Conservation (phyloP, 2,797 vertebrate species). For the Channa striata region DNA sequence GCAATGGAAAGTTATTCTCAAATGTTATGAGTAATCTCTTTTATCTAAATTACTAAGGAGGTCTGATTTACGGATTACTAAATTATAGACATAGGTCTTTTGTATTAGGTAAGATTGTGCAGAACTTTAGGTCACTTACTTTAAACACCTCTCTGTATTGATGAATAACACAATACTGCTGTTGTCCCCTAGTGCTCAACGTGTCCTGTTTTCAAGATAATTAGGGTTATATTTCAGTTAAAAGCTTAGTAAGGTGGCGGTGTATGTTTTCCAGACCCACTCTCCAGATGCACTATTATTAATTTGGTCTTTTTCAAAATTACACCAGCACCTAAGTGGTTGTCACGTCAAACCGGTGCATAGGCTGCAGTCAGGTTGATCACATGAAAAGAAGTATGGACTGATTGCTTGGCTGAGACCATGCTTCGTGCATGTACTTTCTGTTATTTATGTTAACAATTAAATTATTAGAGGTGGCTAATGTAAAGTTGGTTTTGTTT, state of each 20-base stretch:
- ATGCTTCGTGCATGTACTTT: constrained; percentile 2
- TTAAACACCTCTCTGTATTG: constrained; percentile 10
- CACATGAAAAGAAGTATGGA: too few species aligned
- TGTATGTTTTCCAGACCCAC: background rate
- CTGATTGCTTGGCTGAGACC: constrained; percentile 1
- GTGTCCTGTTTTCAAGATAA: constrained; percentile 17
- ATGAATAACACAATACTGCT: constrained; percentile 29
- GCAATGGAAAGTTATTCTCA: constrained; percentile 77
- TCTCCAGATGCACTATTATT: background rate
- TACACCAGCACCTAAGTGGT: background rate
- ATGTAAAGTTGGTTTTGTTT: constrained; percentile 8
- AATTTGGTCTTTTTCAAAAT: background rate
- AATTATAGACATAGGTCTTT: constrained; percentile 48
- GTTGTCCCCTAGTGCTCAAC: background rate
- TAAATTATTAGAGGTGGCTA: background rate
- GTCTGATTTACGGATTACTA: constrained; percentile 62
- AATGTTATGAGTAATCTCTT: constrained; percentile 82
- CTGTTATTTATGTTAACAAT: constrained; percentile 1
- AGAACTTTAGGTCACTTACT: constrained; percentile 33
- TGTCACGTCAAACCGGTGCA: constrained; percentile 4
- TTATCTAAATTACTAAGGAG: constrained; percentile 79
- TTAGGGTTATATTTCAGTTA: constrained; percentile 13
- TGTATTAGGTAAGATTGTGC: constrained; percentile 39
- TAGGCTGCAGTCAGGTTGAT: background rate
- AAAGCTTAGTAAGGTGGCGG: background rate